Evolutionary conservation across 2,113 vertebrate genomes (phyloP).

Genomic region (Otocyon megalotis): DNA sequence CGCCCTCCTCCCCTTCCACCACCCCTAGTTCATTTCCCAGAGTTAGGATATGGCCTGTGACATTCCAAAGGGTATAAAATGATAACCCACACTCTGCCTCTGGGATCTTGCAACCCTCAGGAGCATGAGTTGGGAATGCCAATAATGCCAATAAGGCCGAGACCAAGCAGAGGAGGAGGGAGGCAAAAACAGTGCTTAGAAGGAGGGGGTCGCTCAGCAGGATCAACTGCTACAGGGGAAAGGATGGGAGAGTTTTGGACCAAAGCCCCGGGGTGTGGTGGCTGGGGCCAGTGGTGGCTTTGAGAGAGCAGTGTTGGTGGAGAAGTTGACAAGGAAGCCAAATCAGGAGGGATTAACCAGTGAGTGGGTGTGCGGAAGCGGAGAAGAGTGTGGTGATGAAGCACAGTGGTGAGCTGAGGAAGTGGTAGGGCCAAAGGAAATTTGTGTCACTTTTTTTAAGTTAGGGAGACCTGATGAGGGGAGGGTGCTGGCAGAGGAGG

Average conservation of each 20-base stretch:
- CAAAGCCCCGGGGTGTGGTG: accelerated
- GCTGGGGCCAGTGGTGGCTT: neutral
- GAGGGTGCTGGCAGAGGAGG: neutral
- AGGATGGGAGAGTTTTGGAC: neutral
- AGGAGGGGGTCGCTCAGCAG: neutral
- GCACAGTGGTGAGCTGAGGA: neutral
- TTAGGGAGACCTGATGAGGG: neutral
- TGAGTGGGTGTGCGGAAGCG: constrained; percentile 33
- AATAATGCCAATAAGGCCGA: accelerated
- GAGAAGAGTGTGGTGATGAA: neutral
- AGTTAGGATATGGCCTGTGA: neutral
- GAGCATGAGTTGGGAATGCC: neutral
- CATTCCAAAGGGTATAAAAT: neutral
- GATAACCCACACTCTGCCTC: neutral
- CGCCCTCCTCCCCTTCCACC: no score
- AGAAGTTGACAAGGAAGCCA: neutral
- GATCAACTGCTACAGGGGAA: accelerated
- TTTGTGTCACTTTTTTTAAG: neutral
- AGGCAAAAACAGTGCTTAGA: neutral
- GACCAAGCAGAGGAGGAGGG: neutral
- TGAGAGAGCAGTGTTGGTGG: neutral
- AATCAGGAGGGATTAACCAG: neutral
- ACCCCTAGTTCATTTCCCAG: no score
- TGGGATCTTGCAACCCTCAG: neutral
- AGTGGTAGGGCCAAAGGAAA: neutral